A percentile compares a stretch with the other conserved stretches of the same genome.
Evolutionary conservation across 2,113 vertebrate species (phyloP).

Genomic region (Patagioenas fasciata): DNA sequence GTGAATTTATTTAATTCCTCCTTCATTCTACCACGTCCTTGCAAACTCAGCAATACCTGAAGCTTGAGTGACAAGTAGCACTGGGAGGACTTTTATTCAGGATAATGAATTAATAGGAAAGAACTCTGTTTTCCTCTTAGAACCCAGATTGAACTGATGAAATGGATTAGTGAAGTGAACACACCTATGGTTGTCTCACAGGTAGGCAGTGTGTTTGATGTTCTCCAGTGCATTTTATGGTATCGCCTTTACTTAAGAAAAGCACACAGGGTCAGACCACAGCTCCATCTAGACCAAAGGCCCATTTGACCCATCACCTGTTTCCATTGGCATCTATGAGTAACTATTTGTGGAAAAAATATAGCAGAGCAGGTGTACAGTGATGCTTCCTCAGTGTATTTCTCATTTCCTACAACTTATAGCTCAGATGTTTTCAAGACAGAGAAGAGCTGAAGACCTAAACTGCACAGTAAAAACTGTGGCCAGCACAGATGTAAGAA

Average conservation of each 20-base stretch:
- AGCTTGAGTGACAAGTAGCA: neutral
- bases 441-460: neutral
- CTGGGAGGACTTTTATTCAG: neutral
- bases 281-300: neutral
- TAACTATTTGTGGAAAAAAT: neutral
- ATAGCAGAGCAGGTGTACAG: neutral
- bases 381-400: neutral
- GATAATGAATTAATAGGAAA: neutral
- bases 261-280: neutral
- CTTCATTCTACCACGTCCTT: neutral
- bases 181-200: neutral
- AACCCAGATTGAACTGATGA: neutral
- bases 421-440: neutral
- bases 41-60: neutral
- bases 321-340: neutral
- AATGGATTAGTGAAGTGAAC: neutral
- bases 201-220: neutral
- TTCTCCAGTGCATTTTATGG: neutral
- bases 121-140: neutral
- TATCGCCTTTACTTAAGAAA: neutral
- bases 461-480: neutral
- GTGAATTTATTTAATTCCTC: neutral
- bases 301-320: neutral
- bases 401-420: neutral
- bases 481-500: neutral